Evolutionary conservation across 2,888 invertebrate species (phyloP).

Genomic region (Paralinhomoeus sp.): DNA sequence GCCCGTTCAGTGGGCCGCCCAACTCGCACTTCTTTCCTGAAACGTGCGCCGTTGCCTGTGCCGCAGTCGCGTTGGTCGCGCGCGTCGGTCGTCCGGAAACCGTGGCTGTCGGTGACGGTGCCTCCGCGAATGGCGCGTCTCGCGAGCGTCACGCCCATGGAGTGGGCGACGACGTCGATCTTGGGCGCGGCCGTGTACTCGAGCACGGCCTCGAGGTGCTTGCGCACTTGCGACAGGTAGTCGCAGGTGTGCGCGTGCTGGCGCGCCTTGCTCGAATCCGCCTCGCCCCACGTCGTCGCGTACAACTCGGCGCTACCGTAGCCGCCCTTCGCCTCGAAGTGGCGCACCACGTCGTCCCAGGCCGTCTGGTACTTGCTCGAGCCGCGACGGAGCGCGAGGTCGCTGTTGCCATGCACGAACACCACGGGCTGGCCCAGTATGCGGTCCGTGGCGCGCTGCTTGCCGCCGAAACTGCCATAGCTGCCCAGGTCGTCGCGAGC

Average conservation of each 20-base stretch:
- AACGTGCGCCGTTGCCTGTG: no score
- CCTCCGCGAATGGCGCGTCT: constrained; percentile 12
- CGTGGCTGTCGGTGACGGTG: constrained; percentile 3
- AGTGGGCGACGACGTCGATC: constrained; percentile 12
- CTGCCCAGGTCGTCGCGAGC: no score
- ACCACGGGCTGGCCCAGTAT: no score
- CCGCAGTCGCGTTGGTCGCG: no score
- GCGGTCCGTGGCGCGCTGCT: no score
- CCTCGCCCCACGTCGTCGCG: neutral
- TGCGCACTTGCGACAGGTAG: constrained; percentile 6
- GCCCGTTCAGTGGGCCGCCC: neutral
- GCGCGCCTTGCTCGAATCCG: neutral
- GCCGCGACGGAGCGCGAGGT: no score
- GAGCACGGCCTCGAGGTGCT: constrained; percentile 11
- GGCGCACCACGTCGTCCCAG: no score
- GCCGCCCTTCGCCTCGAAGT: no score
- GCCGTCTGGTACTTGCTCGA: no score
- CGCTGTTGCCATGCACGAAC: no score
- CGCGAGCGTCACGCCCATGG: constrained; percentile 15
- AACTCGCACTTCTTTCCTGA: neutral
- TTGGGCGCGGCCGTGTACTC: constrained; percentile 10
- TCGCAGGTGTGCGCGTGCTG: constrained; percentile 2
- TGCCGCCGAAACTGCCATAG: no score
- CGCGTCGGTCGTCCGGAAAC: no score
- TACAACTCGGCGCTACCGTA: neutral